Evolutionary conservation across 2,113 vertebrate species (phyloP).

Genomic region (Hyaena hyaena): DNA sequence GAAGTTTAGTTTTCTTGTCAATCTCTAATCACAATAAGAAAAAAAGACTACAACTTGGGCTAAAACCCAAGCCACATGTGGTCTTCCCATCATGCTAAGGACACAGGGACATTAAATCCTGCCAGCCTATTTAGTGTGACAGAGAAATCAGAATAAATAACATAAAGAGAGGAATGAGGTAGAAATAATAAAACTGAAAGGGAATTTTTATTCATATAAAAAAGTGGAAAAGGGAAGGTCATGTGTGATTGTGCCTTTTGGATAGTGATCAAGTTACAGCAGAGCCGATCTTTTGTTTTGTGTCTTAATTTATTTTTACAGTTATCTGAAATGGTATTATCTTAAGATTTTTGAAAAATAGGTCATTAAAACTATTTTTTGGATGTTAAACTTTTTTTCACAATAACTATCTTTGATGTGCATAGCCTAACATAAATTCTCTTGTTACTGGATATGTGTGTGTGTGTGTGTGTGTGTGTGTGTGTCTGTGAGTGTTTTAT

Average conservation of each 20-base stretch:
- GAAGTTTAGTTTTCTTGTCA: constrained; percentile 5
- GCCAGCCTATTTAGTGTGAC: neutral
- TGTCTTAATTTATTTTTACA: neutral
- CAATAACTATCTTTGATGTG: neutral
- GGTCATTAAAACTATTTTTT: constrained; percentile 25
- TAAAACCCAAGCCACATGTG: neutral
- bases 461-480: neutral
- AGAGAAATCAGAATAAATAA: constrained; percentile 39
- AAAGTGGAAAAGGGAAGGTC: neutral
- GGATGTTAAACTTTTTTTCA: neutral
- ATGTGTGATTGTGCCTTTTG: neutral
- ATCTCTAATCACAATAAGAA: constrained; percentile 27
- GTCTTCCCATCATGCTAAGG: neutral
- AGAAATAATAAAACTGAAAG: neutral
- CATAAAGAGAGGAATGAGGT: neutral
- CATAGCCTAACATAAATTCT: neutral
- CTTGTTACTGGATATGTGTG: neutral
- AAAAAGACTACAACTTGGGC: neutral
- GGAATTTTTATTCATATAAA: neutral
- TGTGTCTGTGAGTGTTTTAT: neutral
- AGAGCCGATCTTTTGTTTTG: neutral
- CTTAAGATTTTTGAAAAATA: neutral
- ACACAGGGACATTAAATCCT: neutral
- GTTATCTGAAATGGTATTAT: neutral
- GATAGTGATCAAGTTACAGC: neutral